A percentile compares a stretch with the other conserved stretches of the same genome.
Evolutionary conservation across 2,888 invertebrate genomes (phyloP).

Genomic region (Carcina quercana): DNA sequence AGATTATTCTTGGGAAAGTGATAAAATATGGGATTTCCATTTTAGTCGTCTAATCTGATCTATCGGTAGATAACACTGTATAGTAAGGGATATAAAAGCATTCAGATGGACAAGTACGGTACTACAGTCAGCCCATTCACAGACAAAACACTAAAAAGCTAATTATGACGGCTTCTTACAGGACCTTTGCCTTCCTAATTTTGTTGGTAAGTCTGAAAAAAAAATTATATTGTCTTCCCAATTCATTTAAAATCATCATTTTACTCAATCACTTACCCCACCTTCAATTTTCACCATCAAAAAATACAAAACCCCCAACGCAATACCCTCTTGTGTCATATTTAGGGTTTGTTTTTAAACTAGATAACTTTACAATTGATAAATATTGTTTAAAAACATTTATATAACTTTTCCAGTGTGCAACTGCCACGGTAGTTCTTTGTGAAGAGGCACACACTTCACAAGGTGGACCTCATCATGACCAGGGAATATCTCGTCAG

Average conservation of each 20-base stretch:
- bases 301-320: no score
- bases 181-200: conserved; percentile 14
- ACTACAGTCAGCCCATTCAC: no score
- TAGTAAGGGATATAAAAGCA: conserved; percentile 32
- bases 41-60: conserved; percentile 21
- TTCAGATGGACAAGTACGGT: no score
- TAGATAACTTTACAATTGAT: no score
- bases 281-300: no score
- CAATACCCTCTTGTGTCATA: no score
- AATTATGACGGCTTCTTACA: conserved; percentile 20
- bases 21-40: conserved; percentile 25
- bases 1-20: conserved; percentile 35
- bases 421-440: conserved; percentile 13
- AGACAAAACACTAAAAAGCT: conserved; percentile 9
- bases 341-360: no score
- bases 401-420: conserved; percentile 16
- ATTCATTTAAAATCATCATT: no score
- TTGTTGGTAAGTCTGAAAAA: conserved; percentile 20
- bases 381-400: no score
- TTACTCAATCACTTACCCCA: no score
- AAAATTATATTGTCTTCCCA: no score
- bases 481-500: conserved; percentile 22
- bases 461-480: conserved; percentile 17
- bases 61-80: conserved; percentile 26
- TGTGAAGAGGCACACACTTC: conserved; percentile 13